phyloP scores from a whole-genome alignment of 2,113 vertebrate genomes.

The Ursus arctos region DNA sequence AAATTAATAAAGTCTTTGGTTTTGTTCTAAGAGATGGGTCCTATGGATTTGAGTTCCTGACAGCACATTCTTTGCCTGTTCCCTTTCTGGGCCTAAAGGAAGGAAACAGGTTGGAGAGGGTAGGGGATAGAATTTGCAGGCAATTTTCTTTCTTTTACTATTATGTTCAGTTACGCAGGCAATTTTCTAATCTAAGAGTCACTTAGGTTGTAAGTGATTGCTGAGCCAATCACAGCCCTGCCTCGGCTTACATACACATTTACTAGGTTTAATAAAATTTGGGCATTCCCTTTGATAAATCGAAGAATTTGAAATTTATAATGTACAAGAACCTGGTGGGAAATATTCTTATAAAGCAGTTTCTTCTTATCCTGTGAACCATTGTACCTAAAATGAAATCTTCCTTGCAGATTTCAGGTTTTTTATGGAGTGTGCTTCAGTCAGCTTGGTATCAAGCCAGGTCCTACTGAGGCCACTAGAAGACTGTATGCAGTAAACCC shows the following conservation, averaged over 20 bases:
- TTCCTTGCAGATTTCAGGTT: background rate
- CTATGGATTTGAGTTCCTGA: background rate
- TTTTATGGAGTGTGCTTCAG: background rate
- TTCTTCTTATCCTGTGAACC: background rate
- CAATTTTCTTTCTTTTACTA: background rate
- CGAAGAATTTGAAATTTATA: conserved; percentile 1
- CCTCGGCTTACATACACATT: background rate
- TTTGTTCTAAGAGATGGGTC: background rate
- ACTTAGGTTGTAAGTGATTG: background rate
- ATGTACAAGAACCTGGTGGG: background rate
- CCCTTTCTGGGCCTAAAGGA: background rate
- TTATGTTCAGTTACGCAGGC: background rate
- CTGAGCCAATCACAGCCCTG: background rate
- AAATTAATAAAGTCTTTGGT: background rate
- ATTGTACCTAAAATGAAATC: background rate
- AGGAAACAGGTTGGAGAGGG: background rate
- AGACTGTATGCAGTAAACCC: background rate
- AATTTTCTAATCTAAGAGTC: background rate
- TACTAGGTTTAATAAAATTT: background rate
- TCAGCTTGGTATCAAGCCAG: background rate
- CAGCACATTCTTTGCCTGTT: background rate
- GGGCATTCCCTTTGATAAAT: background rate
- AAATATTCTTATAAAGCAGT: background rate
- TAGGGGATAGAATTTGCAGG: background rate
- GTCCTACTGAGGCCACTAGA: background rate